Evolutionary conservation across 2,113 vertebrate genomes (phyloP), one percentile per base, ranked within the genome.

Genomic region (Alethe diademata): DNA sequence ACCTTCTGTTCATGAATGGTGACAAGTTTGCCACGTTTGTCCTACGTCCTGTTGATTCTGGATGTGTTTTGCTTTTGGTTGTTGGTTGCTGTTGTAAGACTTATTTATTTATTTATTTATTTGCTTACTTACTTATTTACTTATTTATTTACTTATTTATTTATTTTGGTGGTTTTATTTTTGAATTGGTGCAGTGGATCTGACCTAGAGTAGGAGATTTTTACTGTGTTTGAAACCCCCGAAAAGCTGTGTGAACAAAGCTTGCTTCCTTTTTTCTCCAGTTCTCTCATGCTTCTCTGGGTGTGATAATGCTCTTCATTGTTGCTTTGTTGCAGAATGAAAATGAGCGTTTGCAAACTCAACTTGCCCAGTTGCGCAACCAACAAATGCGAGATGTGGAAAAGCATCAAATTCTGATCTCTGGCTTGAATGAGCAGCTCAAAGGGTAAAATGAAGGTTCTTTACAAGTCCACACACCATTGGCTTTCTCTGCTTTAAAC

Each of bases 401-500:
- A 93, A 99, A 99, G 62, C 98, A 99, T 70, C 98, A 98, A 38
- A 93, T 98, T 50, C 92, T 99, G 50, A 95, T 99, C 40, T 97
- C 97, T 69, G 97, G 97, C 74, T 97, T 99, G 73, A 99, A 98
- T 45, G 98, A 99, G 19, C 98, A 99, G 86, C 98, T 99, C 25
- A 98, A 97, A 97, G 98, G 98, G 99, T 99, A 96, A 97, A 78
- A n/a, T 0, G 5, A 33, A 42, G 26, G 1, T 31, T 94, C 22
- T 86, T 81, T 71, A 28, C 51, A 67, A 2, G 11, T 36, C 29
- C 1, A 1, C 43, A 8, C 6, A 43, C 20, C 13, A 42, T 6
- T 67, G 67, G 3, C 19, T 88, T 62, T 38, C n/a, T 74, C 67
- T 65, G 33, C 38, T 92, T 74, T 75, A 40, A 83, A 14, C 9